Base-by-base conservation (phyloP, 92 coral and sea anemone species). In the Montipora capitata region DNA sequence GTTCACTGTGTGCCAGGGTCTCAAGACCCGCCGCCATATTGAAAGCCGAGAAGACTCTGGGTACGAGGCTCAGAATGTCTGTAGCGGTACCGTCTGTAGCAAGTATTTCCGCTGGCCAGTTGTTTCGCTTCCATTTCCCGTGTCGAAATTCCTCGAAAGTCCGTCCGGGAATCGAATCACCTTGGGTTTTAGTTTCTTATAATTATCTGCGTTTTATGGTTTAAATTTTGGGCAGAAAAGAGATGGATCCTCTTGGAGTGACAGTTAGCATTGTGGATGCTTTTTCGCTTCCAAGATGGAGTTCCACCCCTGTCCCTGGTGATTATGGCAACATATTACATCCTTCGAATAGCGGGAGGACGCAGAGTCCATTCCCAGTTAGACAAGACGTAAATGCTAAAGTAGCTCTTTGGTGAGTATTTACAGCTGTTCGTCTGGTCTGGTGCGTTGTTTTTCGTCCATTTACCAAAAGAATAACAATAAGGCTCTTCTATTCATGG, bases 161-260 rank as follows among this genome's bases (percentile, higher is more conserved):
- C 1, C 41, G 7, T 17, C 2, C 40, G n/a, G 42, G 35, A 41
- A 43, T 8, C 12, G 42, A 4, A 2, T 17, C 1, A 16, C 3
- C 16, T 62, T 11, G 61, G 44, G 56, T 78, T 17, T 44, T n/a
- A 44, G 15, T 2, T 15, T 3, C 45, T 57, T 10, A 17, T 16
- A 27, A 27, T 27, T 27, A 27, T 1, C 39, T 63, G 0, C 43
- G 17, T 27, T 78, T 78, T 8, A 42, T 62, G 17, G 43, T 43
- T 63, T 78, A 3, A 20, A 7, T 7, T 3, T 78, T 4, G 58
- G 16, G 78, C 2, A 14, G 7, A 35, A 48, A 71, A 57, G 7
- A 68, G 62, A 59, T 97, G 99, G 99, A 97, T 76, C 99, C 99
- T 61, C 88, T 97, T 64, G 99, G 99, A 79, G 99, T 96, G 54